A percentile compares a stretch with the other conserved stretches of the same genome.
Conservation (phyloP, 2,888 invertebrate species). For the Rhogogaster chlorosoma region DNA sequence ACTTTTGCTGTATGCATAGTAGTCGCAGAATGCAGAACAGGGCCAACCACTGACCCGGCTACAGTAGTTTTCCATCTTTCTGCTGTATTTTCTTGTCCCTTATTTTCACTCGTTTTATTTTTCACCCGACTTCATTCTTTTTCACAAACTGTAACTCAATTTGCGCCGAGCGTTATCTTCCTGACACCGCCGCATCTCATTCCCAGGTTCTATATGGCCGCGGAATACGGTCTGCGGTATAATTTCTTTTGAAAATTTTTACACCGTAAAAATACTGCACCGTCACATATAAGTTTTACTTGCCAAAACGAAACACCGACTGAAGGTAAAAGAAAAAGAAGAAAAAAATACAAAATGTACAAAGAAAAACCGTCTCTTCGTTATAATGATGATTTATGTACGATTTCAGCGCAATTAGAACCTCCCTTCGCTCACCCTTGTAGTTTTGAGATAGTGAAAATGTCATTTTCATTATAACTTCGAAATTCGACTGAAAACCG, state of each 20-base stretch:
- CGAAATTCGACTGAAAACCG: not conserved
- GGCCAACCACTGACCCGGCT: not conserved
- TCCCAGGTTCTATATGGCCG: not conserved
- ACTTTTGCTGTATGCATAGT: not conserved
- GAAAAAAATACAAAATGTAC: not conserved
- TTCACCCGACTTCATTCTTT: slow-evolving; percentile 3
- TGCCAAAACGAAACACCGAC: not conserved
- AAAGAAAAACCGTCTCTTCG: not conserved
- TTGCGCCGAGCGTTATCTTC: slow-evolving; percentile 26
- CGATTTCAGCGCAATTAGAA: not conserved
- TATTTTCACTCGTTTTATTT: not conserved
- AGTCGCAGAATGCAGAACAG: slow-evolving; percentile 11
- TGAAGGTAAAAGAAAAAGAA: not conserved
- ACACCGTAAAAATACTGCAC: not conserved
- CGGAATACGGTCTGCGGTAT: not conserved
- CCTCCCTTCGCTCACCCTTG: not conserved
- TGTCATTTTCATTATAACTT: not conserved
- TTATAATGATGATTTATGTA: not conserved
- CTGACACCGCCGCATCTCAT: slow-evolving; percentile 1
- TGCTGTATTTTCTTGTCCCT: not conserved
- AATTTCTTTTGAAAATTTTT: slow-evolving; percentile 9
- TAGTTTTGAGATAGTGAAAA: not conserved
- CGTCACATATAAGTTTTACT: not conserved
- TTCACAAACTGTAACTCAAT: slow-evolving; percentile 41
- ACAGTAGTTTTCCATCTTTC: not conserved